These are phyloP conservation scores for Rattus rattus DNA, from an alignment of 2,113 vertebrate species.

Conservation along the genomic window DNA sequence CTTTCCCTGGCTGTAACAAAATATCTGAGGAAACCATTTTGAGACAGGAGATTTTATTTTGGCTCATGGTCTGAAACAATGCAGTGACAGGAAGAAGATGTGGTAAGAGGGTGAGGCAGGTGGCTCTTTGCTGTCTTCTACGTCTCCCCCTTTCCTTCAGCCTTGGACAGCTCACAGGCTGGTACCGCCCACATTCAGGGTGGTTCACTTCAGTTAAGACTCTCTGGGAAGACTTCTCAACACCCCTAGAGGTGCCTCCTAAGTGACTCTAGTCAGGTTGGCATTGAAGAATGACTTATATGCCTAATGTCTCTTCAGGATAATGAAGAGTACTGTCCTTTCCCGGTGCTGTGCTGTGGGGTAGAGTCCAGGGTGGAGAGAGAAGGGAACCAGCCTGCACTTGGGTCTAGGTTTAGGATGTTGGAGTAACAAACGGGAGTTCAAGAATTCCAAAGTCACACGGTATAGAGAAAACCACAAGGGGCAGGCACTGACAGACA, in stretches of 20 bases:
- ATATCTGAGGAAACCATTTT: background rate
- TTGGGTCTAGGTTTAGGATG: background rate
- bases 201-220: background rate
- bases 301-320: background rate
- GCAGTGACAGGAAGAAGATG: background rate
- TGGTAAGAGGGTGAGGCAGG: background rate
- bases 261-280: background rate
- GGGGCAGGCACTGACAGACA: no score
- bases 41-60: no score
- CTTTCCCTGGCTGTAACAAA: background rate
- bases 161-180: background rate
- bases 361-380: background rate
- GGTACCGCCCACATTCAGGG: background rate
- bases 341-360: no score
- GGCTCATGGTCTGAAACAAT: background rate
- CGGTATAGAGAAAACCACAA: background rate
- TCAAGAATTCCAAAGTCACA: background rate
- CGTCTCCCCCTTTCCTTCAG: background rate
- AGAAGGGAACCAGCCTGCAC: background rate
- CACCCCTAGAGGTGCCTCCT: background rate
- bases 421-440: background rate
- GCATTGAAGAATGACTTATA: accelerated
- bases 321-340: background rate
- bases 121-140: background rate
- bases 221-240: background rate